Conservation (phyloP, 2,888 invertebrate species). For the Limnephilus marmoratus region DNA sequence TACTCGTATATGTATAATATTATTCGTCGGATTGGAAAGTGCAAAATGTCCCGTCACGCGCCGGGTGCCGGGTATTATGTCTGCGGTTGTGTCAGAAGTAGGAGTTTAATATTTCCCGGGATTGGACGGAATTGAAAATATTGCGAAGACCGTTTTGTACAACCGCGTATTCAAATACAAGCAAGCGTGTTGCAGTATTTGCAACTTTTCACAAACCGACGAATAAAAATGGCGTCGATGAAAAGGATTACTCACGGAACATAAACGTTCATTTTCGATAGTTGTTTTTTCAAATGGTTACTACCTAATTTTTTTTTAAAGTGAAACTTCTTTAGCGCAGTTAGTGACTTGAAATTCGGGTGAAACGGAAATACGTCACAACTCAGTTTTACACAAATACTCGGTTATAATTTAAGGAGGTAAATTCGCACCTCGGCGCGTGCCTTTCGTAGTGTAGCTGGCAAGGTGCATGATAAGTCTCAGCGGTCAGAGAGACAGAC, state of each 20-base stretch:
- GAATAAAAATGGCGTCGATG: neutral
- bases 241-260: neutral
- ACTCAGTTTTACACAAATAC: no score
- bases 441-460: no score
- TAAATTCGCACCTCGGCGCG: no score
- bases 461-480: no score
- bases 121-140: slow-evolving; percentile 16
- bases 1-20: neutral
- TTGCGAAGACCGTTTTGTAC: slow-evolving; percentile 13
- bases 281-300: neutral
- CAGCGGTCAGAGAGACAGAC: no score
- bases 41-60: slow-evolving; percentile 26
- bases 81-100: neutral
- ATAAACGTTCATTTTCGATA: neutral
- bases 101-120: neutral
- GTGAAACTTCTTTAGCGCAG: no score
- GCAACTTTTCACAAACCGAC: neutral
- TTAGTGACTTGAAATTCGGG: no score
- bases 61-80: slow-evolving; percentile 8
- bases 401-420: no score
- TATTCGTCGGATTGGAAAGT: slow-evolving; percentile 3
- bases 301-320: no score
- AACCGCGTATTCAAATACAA: neutral
- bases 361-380: no score
- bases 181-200: neutral